Evolutionary conservation across 2,797 vertebrate genomes (phyloP).

Genomic region (Potorous gilbertii): DNA sequence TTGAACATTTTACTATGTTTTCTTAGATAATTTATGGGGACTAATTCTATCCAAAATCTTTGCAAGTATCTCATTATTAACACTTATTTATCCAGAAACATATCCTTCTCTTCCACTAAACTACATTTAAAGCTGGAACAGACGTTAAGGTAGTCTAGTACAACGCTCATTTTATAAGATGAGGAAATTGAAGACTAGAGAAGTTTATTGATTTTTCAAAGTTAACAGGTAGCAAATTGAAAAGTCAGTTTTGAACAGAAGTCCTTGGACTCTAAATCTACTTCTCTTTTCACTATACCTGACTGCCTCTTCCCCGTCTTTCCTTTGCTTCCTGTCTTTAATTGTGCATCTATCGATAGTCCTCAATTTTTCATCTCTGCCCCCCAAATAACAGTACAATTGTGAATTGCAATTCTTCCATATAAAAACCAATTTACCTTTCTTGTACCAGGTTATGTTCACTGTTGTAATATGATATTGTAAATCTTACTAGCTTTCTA

Average conservation of each 20-base stretch:
- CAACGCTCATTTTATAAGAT: not conserved
- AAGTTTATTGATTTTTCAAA: not conserved
- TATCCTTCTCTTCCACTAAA: constrained; percentile 7
- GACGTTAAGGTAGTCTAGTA: not conserved
- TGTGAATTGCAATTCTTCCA: constrained; percentile 1
- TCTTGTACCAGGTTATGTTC: constrained; percentile 5
- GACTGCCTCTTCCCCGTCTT: not conserved
- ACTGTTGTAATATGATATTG: constrained; percentile 5
- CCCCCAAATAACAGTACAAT: constrained; percentile 35
- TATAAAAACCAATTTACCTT: constrained; percentile 3
- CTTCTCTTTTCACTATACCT: not conserved
- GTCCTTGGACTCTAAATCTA: not conserved
- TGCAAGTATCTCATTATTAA: constrained; percentile 14
- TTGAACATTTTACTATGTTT: not conserved
- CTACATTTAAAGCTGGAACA: not conserved
- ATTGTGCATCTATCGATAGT: not conserved
- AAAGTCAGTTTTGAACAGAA: not conserved
- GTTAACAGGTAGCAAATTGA: not conserved
- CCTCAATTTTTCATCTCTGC: not conserved
- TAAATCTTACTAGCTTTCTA: constrained; percentile 10
- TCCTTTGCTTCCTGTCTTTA: not conserved
- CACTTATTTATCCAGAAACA: not conserved
- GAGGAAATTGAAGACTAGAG: not conserved
- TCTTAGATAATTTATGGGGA: not conserved
- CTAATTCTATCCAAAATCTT: constrained; percentile 14